Conservation (phyloP, 2,113 vertebrate species). For the Gobiocypris rarus region DNA sequence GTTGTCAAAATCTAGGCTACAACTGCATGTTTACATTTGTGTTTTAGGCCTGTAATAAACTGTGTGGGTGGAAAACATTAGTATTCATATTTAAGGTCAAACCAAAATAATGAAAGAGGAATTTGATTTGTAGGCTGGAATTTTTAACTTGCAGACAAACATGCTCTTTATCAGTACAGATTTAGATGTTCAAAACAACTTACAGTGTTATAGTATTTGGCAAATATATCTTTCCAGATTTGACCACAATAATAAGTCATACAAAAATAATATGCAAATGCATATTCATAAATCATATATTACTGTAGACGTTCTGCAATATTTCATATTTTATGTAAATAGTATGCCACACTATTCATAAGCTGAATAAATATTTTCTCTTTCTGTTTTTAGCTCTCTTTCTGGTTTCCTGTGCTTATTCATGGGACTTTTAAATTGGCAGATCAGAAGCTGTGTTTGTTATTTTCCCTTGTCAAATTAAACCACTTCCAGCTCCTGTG, state of each 20-base stretch:
- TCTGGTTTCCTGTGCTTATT: neutral
- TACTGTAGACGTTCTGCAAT: neutral
- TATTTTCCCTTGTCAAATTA: neutral
- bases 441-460: no score
- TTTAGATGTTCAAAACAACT: no score
- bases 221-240: no score
- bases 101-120: neutral
- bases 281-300: neutral
- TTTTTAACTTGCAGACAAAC: neutral
- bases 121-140: neutral
- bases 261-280: neutral
- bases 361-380: neutral
- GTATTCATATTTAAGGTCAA: neutral
- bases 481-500: neutral
- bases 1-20: no score
- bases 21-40: no score
- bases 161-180: no score
- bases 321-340: neutral
- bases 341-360: neutral
- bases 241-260: no score
- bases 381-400: neutral
- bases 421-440: neutral
- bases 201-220: no score
- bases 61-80: no score
- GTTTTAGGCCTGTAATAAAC: no score